Evolutionary conservation across 2,113 vertebrate species (phyloP).

Genomic region (Osmerus eperlanus): DNA sequence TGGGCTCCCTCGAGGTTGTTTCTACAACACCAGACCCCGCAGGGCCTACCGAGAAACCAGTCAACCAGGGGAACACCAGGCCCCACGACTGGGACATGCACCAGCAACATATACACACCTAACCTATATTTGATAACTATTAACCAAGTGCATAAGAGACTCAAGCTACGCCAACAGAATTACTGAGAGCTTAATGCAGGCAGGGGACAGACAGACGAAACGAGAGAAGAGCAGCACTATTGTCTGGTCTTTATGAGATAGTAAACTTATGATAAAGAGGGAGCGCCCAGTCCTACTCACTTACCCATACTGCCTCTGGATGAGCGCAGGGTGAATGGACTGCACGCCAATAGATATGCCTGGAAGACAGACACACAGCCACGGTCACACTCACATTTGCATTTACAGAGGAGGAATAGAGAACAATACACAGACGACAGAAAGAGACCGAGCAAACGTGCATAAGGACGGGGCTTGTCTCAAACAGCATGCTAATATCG

Average conservation of each 20-base stretch:
- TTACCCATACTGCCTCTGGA: constrained; percentile 97
- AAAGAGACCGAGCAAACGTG: constrained; percentile 18
- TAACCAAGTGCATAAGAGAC: no score
- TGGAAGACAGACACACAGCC: constrained; percentile 62
- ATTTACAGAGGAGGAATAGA: constrained; percentile 69
- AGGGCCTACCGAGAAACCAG: constrained; percentile 22
- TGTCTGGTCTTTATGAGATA: constrained; percentile 31
- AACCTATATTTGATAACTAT: no score
- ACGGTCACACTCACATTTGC: constrained; percentile 66
- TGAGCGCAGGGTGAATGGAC: constrained; percentile 90
- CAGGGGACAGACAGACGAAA: no score
- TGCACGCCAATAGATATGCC: constrained; percentile 92
- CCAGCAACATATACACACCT: no score
- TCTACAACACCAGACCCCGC: constrained; percentile 43
- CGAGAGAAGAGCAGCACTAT: constrained; percentile 20
- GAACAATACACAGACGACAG: constrained; percentile 67
- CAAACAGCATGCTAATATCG: constrained; percentile 9
- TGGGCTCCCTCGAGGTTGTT: constrained; percentile 30
- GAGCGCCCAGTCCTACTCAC: constrained; percentile 64
- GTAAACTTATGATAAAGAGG: constrained; percentile 31
- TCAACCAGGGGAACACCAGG: constrained; percentile 26
- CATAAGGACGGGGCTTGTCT: constrained; percentile 50
- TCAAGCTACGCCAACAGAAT: no score
- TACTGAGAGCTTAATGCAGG: no score
- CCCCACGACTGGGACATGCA: no score